Conservation (phyloP, 2,888 invertebrate genomes). For the Microplitis deprimator region DNA sequence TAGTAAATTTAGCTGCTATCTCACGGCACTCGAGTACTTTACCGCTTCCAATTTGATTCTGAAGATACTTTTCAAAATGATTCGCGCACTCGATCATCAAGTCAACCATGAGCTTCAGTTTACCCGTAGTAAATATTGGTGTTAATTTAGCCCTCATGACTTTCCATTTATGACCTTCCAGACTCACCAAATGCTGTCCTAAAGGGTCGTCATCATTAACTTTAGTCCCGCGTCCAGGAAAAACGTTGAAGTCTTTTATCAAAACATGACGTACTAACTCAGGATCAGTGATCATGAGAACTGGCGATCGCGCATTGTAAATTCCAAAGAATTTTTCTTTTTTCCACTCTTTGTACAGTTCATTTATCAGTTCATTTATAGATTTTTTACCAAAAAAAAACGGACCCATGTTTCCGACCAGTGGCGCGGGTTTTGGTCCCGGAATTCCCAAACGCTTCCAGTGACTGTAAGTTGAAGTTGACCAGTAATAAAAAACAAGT, state of each 20-base stretch:
- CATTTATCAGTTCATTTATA: conserved; percentile 25
- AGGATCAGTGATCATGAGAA: conserved; percentile 67
- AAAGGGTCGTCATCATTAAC: conserved; percentile 51
- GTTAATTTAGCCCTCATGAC: conserved; percentile 69
- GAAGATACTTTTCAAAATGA: conserved; percentile 67
- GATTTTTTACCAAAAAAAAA: conserved; percentile 37
- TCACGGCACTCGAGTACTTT: conserved; percentile 49
- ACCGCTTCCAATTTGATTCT: conserved; percentile 48
- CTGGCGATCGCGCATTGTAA: conserved; percentile 63
- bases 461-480: conserved; percentile 38
- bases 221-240: conserved; percentile 40
- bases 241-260: conserved; percentile 69
- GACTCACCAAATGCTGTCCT: conserved; percentile 55
- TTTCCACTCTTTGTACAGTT: conserved; percentile 47
- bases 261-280: conserved; percentile 66
- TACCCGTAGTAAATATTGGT: conserved; percentile 70
- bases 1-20: conserved; percentile 61
- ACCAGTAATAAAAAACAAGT: conserved; percentile 35
- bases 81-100: conserved; percentile 68
- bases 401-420: conserved; percentile 67
- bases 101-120: conserved; percentile 71
- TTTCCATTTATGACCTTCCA: conserved; percentile 72
- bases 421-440: conserved; percentile 63
- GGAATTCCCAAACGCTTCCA: conserved; percentile 47
- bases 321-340: conserved; percentile 65